phyloP scores from a whole-genome alignment of 2,113 vertebrate species.

The Oxyruncus cristatus region DNA sequence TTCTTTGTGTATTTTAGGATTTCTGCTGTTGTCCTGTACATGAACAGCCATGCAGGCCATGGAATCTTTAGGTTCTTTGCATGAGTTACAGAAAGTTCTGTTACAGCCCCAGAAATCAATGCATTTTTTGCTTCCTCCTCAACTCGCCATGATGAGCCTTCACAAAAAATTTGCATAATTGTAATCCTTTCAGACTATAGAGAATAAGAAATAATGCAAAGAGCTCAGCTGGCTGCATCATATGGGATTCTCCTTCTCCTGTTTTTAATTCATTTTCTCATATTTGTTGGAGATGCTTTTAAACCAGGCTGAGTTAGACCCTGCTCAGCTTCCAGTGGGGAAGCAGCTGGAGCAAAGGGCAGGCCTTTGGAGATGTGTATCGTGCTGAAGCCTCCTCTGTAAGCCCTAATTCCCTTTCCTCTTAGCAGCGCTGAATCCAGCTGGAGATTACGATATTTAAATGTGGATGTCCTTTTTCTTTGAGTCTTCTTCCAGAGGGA shows the following conservation, averaged over 20 bases:
- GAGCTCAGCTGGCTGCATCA: neutral
- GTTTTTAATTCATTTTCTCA: conserved; percentile 11
- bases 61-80: neutral
- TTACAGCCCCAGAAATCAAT: neutral
- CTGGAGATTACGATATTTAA: neutral
- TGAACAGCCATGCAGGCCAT: neutral
- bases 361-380: neutral
- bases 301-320: neutral
- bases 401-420: conserved; percentile 15
- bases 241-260: neutral
- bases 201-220: neutral
- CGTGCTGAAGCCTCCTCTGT: neutral
- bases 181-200: neutral
- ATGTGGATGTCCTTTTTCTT: neutral
- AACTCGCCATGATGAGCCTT: neutral
- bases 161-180: conserved; percentile 29
- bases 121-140: neutral
- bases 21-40: neutral
- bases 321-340: neutral
- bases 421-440: neutral
- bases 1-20: neutral
- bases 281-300: conserved; percentile 41
- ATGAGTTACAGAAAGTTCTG: neutral
- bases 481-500: neutral
- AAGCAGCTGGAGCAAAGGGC: conserved; percentile 48